Evolutionary conservation across 2,113 vertebrate species (phyloP).

Genomic region (Gorsachius goisagi): DNA sequence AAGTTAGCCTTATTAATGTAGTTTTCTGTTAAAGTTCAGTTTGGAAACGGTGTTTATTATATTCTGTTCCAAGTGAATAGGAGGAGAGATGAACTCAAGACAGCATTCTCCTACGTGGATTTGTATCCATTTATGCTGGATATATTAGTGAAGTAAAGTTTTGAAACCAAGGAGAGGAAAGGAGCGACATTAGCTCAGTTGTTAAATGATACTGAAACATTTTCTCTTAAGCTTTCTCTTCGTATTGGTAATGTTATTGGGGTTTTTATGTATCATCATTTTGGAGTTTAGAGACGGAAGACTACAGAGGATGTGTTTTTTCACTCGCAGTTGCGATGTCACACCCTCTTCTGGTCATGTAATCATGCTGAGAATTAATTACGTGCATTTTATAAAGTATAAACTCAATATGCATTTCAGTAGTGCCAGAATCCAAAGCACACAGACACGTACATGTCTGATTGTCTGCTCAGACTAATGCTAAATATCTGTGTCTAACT

Average conservation of each 20-base stretch:
- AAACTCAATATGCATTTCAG: background rate
- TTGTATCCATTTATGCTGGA: background rate
- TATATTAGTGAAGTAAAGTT: background rate
- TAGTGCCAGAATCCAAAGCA: background rate
- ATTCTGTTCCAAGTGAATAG: background rate
- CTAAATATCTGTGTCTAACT: background rate
- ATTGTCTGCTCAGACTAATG: background rate
- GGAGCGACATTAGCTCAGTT: background rate
- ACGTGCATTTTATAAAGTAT: background rate
- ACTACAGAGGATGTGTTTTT: background rate
- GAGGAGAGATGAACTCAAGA: background rate
- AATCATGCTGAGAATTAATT: background rate
- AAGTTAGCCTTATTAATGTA: background rate
- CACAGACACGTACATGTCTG: background rate
- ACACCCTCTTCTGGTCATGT: background rate
- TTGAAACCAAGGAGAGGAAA: background rate
- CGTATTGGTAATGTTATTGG: background rate
- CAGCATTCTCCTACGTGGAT: background rate
- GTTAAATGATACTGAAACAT: background rate
- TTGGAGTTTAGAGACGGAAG: background rate
- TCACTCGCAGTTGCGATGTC: background rate
- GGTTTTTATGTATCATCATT: background rate
- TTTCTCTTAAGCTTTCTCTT: background rate
- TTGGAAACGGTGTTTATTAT: background rate
- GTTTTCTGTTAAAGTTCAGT: background rate